These are phyloP conservation scores for Linnaemya vulpina DNA, from an alignment of 2,888 invertebrate species.

Conservation along the genomic window DNA sequence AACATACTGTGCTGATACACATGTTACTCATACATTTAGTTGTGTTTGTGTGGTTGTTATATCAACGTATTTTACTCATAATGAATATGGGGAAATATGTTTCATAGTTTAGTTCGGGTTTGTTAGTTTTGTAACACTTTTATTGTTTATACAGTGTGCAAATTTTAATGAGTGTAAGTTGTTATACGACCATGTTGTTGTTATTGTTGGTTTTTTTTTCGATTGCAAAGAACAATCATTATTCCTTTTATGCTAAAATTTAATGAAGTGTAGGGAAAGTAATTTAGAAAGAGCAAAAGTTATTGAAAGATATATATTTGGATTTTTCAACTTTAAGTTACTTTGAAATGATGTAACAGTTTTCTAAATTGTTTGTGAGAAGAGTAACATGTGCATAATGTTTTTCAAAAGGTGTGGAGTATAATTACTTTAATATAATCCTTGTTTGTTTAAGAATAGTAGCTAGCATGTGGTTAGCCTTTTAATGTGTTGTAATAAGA, in stretches of 20 bases:
- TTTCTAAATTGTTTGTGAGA: background rate
- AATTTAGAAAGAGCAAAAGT: slow-evolving; percentile 46
- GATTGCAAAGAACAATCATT: slow-evolving; percentile 12
- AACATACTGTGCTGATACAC: background rate
- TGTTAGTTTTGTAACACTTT: slow-evolving; percentile 37
- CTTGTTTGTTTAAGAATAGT: too few species aligned
- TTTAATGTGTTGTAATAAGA: too few species aligned
- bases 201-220: slow-evolving; percentile 33
- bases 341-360: background rate
- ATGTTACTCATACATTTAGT: background rate
- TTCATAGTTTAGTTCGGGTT: background rate
- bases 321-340: slow-evolving; percentile 20
- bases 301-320: slow-evolving; percentile 19
- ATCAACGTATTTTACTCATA: slow-evolving; percentile 9
- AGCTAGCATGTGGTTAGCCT: too few species aligned
- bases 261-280: slow-evolving; percentile 43
- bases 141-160: slow-evolving; percentile 24
- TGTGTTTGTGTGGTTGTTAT: background rate
- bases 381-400: too few species aligned
- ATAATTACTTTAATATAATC: too few species aligned
- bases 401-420: too few species aligned
- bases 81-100: slow-evolving; percentile 18
- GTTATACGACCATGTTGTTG: slow-evolving; percentile 10
- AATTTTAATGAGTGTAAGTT: slow-evolving; percentile 52
- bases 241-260: slow-evolving; percentile 38